These are phyloP conservation scores for Heliconius erato DNA, from an alignment of 2,888 invertebrate genomes.

Conservation along the genomic window DNA sequence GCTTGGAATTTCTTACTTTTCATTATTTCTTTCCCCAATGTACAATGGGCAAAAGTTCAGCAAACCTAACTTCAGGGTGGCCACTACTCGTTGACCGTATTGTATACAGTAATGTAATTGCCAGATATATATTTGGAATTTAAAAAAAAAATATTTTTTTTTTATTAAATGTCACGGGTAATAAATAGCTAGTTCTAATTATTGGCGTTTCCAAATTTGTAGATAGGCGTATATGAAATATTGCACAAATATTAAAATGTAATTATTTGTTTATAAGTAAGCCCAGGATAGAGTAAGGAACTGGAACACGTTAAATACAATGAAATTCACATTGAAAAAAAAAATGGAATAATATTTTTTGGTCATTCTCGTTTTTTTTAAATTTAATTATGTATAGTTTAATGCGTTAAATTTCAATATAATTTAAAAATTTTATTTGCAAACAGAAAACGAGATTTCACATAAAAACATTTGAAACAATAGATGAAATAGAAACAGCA, in stretches of 20 bases:
- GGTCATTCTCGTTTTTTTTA: not conserved
- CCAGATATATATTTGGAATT: not conserved
- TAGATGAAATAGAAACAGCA: not conserved
- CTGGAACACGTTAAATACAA: too few relatives aligned
- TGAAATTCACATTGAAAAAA: not conserved
- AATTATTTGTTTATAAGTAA: constrained; percentile 43
- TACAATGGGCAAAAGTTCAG: too few relatives aligned
- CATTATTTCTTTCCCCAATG: not conserved
- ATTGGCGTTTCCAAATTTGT: constrained; percentile 51
- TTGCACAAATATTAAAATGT: constrained; percentile 66
- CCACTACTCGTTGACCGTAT: not conserved
- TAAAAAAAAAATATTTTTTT: not conserved
- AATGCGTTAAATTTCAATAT: not conserved
- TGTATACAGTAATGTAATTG: not conserved
- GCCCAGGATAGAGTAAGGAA: constrained; percentile 28
- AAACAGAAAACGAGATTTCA: not conserved
- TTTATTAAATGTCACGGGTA: constrained; percentile 2
- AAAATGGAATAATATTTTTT: not conserved
- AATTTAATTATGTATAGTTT: not conserved
- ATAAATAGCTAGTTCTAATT: constrained; percentile 40
- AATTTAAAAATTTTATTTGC: not conserved
- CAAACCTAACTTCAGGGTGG: too few relatives aligned
- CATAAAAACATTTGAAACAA: not conserved
- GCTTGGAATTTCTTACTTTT: not conserved
- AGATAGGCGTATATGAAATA: constrained; percentile 70